Conservation (phyloP, 2,113 vertebrate species). For the Narcine bancroftii region DNA sequence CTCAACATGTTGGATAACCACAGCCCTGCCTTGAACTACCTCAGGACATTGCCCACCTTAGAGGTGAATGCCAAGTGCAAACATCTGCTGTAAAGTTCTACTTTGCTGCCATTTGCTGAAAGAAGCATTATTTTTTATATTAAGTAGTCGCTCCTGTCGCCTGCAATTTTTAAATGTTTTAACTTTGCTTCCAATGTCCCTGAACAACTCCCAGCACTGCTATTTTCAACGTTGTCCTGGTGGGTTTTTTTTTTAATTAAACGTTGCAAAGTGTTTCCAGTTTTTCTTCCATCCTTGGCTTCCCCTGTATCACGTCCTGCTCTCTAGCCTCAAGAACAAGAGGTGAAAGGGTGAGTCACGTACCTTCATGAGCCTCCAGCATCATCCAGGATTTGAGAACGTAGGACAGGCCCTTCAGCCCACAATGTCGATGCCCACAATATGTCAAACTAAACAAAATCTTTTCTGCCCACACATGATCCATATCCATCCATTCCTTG, state of each 20-base stretch:
- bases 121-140: not conserved
- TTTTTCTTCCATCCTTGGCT: not conserved
- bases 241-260: not conserved
- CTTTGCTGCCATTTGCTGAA: not conserved
- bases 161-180: not conserved
- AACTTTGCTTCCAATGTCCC: not conserved
- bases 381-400: too few species aligned
- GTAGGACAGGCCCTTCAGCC: too few species aligned
- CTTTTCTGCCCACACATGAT: too few species aligned
- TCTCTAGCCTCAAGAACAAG: not conserved
- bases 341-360: not conserved
- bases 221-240: slow-evolving; percentile 5
- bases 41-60: not conserved
- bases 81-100: not conserved
- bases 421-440: too few species aligned
- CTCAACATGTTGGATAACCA: not conserved
- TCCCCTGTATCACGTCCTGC: too few species aligned
- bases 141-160: not conserved
- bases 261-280: not conserved
- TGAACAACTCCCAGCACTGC: not conserved
- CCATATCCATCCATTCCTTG: too few species aligned
- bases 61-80: not conserved
- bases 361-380: not conserved
- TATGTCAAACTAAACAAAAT: too few species aligned
- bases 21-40: not conserved